Evolutionary conservation across 2,113 vertebrate genomes (phyloP), one percentile per base, ranked within the genome.

Genomic region (Neogale vison): DNA sequence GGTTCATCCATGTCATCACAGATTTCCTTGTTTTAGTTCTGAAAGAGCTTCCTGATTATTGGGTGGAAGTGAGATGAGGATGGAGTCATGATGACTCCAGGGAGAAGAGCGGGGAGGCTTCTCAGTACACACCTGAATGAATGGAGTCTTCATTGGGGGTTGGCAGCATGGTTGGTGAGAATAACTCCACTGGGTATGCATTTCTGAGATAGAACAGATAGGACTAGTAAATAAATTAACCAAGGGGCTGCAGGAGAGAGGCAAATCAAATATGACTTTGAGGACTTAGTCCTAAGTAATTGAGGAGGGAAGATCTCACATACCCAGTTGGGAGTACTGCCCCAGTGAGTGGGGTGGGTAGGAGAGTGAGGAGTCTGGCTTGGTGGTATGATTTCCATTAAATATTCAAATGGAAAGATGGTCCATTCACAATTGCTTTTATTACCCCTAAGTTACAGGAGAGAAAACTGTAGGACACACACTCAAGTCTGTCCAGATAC

Each of bases 101-200:
- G 8, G 14, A 34, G 71, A 47, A 65, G 52, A 36, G 13, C 1
- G 4, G 55, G 29, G 7, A 45, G 81, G 29, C 21, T 47, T 55
- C 57, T 21, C 34, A 10, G 7, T 17, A 59, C 29, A 6, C 4
- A 18, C 0, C 2, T 11, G 31, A 55, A 21, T 2, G 13, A 26
- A 52, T 1, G 2, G 13, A 31, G 52, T 7, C 23, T 18, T 15
- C 5, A 1, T 14, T 11, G 9, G 29, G 39, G 29, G 26, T 9
- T 3, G 31, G 59, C 26, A 26, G 26, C 63, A 6, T 20, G 26
- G 24, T 23, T 31, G 29, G 7, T 23, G 39, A 90, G 50, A 59
- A 23, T 9, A 14, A 21, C 13, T 72, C 0, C 0, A 4, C 2
- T 3, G 2, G 3, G 1, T 2, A 0, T 0, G 1, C 21, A n/a